Base-by-base conservation (phyloP, 1,140 invertebrate genomes). In the Stegodyphus mimosarum region DNA sequence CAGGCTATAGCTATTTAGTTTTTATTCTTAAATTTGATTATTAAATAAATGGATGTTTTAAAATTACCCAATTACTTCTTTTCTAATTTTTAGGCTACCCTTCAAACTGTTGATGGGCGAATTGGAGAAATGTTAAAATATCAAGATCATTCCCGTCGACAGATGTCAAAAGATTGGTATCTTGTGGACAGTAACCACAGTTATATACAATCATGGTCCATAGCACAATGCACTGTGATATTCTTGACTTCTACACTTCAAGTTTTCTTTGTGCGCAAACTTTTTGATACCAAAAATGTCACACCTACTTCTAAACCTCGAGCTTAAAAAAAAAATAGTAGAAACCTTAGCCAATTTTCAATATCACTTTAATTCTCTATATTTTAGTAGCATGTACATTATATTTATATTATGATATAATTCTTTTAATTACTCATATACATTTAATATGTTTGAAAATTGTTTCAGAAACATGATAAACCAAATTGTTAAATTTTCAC, bases 121-220 rank as follows among this genome's bases (percentile, higher is more conserved):
- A 95, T 97, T 50, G 96, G 96, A 89, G 94, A 95, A 85, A 97
- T 97, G 91, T 89, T 95, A 6, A 95, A 95, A 88, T 94, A 93
- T 88, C 95, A 97, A 90, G 94, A 96, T 88, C 93, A 95, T 88
- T 94, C 93, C 48, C 90, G 95, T 87, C 94, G 94, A 80, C 92
- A 93, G 78, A 95, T 97, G 89, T 93, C 94, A 11, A 91, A 95
- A 80, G 96, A 97, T 90, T 94, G 93, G 88, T 96, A 96, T 90
- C 90, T 97, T 70, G 91, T 98, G 9, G 88, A 93, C 48, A 94
- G 94, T 87, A 98, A 98, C 90, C 96, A 97, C 89, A 91, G 91
- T 6, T 97, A 97, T 90, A 94, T 98, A 6, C 93, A 95, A 87
- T 93, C 93, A 72, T 98, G 96, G 95, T 98, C 96, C 0, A 88